These are phyloP conservation scores for Fistularia tabacaria DNA, from an alignment of 2,797 vertebrate species.

Conservation along the genomic window DNA sequence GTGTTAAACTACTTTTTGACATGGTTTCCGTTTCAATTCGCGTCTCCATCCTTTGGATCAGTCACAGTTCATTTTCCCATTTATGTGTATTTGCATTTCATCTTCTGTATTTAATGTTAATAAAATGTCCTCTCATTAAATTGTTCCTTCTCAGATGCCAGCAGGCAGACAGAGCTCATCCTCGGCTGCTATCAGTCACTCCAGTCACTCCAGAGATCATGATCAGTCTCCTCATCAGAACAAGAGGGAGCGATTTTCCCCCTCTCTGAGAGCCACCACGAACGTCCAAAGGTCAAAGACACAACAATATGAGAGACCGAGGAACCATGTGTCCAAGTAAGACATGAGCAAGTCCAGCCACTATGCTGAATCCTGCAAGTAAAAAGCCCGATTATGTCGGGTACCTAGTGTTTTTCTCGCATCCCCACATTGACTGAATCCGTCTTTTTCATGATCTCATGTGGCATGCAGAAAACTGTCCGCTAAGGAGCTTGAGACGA, in stretches of 20 bases:
- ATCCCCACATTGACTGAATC: too few species aligned
- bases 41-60: too few species aligned
- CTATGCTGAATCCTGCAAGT: too few species aligned
- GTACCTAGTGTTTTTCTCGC: too few species aligned
- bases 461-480: slow-evolving; percentile 78
- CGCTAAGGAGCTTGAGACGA: slow-evolving; percentile 82
- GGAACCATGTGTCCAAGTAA: slow-evolving; percentile 78
- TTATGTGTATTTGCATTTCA: too few species aligned
- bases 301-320: slow-evolving; percentile 65
- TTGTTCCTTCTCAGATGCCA: slow-evolving; percentile 64
- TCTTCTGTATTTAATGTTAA: too few species aligned
- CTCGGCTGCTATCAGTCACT: slow-evolving; percentile 44
- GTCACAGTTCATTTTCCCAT: too few species aligned
- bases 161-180: slow-evolving; percentile 49
- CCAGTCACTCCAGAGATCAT: slow-evolving; percentile 44
- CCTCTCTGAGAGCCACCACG: slow-evolving; percentile 55
- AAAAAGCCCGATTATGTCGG: too few species aligned
- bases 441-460: background rate
- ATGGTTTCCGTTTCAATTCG: too few species aligned
- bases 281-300: slow-evolving; percentile 59
- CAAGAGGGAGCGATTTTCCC: slow-evolving; percentile 42
- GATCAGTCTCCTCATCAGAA: slow-evolving; percentile 66
- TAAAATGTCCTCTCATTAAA: too few species aligned
- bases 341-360: slow-evolving; percentile 1
- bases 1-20: too few species aligned